phyloP scores from a whole-genome alignment of 2,113 vertebrate species.

The Microtus montanus region DNA sequence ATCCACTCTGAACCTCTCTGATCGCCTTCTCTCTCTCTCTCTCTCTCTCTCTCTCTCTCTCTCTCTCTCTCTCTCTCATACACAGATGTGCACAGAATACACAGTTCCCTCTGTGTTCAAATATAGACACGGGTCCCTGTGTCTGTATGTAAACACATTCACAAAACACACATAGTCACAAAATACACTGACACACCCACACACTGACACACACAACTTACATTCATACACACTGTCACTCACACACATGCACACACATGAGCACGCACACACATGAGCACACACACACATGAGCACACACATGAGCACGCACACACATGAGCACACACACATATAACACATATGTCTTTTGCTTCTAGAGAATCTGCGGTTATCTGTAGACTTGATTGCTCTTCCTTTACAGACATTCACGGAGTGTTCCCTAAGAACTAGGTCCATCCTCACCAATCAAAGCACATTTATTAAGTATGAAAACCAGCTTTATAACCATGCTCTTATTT shows the following conservation, averaged over 20 bases:
- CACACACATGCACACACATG: not conserved
- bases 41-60: not conserved
- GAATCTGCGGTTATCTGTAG: not conserved
- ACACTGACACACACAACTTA: not conserved
- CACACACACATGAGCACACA: too few relatives aligned
- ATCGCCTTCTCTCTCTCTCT: not conserved
- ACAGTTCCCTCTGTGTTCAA: not conserved
- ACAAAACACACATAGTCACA: too few relatives aligned
- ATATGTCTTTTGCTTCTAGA: not conserved
- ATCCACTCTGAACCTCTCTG: not conserved
- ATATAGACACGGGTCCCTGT: not conserved
- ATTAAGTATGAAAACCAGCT: not conserved
- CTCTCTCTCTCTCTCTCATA: not conserved
- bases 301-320: too few relatives aligned
- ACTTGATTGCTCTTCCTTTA: not conserved
- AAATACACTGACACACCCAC: not conserved
- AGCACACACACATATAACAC: too few relatives aligned
- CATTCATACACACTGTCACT: not conserved
- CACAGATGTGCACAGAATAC: not conserved
- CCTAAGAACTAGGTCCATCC: not conserved
- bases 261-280: too few relatives aligned
- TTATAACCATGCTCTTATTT: not conserved
- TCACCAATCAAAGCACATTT: not conserved
- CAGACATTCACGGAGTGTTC: not conserved
- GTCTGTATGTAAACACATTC: not conserved